Base-by-base conservation (phyloP, 2,113 vertebrate genomes). In the Cettia cetti region DNA sequence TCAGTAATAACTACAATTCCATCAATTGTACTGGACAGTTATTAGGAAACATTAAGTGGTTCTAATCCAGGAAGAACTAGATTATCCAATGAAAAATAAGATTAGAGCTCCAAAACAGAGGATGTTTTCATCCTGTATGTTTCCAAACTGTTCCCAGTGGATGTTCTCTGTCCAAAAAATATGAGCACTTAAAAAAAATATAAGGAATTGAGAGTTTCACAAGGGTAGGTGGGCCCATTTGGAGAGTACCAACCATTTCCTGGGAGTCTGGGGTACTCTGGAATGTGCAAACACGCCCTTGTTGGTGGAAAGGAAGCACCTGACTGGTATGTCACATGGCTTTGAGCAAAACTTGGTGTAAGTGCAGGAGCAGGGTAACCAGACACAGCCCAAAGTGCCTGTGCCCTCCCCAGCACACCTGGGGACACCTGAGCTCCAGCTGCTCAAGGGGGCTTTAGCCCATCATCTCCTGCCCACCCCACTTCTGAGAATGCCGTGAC, bases 381-480 rank as follows among this genome's bases (percentile, higher is more conserved):
- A 77, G 50, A 17, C 14, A 37, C 6, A 33, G 1, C 54, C 42
- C 63, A 90, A 35, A 33, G 2, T 18, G 21, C 54, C 54, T 11
- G 13, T 11, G 5, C 56, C 47, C 50, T 28, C 27, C 17, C n/a
- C 33, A 59, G 37, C 37, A 75, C 47, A 74, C 17, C 11, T 13
- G 40, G 17, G 28, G 77, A 33, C 37, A 66, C 37, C 33, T 6
- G 27, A 68, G 24, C 12, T 70, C 19, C 44, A 60, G 56, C 39
- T 33, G 63, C 13, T 6, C 33, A 16, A 0, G 3, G 11, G 6
- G 21, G 28, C 15, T 1, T 70, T 6, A 40, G 4, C 15, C 9
- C 14, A 7, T 45, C 75, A 26, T 15, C 35, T 82, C 56, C 66
- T 35, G 37, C 18, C 13, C 39, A 22, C 33, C 13, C 26, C 8